phyloP scores from a whole-genome alignment of 2,888 invertebrate genomes.

The Tricholauxania praeusta region DNA sequence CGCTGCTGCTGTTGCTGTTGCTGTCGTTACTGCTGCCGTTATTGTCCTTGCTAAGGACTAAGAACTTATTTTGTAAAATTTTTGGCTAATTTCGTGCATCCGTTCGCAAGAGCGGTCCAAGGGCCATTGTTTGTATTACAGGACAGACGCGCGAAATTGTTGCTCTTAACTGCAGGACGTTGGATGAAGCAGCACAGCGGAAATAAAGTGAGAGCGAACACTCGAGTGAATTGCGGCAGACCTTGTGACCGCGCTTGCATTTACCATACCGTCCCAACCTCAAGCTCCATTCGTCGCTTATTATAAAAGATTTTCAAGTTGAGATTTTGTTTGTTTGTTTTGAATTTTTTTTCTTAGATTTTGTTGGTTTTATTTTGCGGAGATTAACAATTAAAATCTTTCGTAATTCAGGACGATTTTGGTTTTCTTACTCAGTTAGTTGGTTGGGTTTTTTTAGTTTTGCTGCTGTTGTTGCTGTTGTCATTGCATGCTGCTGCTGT shows the following conservation, averaged over 20 bases:
- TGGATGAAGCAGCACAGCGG: not conserved
- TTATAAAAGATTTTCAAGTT: not conserved
- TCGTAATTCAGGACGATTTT: slow-evolving; percentile 59
- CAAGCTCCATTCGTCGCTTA: no score
- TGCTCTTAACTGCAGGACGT: not conserved
- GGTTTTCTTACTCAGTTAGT: slow-evolving; percentile 29
- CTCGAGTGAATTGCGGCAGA: slow-evolving; percentile 1
- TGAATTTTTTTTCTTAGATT: not conserved
- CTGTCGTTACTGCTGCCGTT: not conserved
- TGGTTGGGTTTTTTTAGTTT: not conserved
- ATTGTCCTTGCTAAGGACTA: not conserved
- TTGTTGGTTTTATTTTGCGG: slow-evolving; percentile 38
- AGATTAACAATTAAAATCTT: slow-evolving; percentile 63
- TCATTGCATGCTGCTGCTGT: not conserved
- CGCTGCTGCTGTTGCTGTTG: slow-evolving; percentile 23
- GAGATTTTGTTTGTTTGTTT: slow-evolving; percentile 34
- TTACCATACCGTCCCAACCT: no score
- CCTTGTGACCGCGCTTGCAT: slow-evolving; percentile 1
- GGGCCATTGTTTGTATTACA: not conserved
- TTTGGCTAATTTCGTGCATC: slow-evolving; percentile 37
- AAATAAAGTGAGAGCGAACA: not conserved
- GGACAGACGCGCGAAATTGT: slow-evolving; percentile 1
- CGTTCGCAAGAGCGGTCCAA: slow-evolving; percentile 4
- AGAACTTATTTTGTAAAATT: slow-evolving; percentile 32
- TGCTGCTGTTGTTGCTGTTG: slow-evolving; percentile 25